Evolutionary conservation across 2,113 vertebrate genomes (phyloP), one percentile per base, ranked within the genome.

Genomic region (Mustelus asterias): DNA sequence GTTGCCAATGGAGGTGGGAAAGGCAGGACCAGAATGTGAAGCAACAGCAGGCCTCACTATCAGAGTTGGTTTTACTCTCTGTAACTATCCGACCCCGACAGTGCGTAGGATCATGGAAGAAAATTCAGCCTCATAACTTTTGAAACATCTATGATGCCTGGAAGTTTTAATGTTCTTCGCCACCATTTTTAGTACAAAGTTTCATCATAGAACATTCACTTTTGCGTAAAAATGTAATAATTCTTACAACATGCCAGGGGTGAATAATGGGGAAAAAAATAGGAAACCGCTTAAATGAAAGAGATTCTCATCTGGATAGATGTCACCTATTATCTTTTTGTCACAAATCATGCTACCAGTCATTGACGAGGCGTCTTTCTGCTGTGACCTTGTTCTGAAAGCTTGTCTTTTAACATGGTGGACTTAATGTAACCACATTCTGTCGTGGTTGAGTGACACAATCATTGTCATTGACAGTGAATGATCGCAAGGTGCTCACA

Each of bases 351-450:
- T 41, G 41, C 37, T 44, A 44, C 24, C 44, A 58, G 22, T 88
- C 86, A 88, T 54, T 54, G 44, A 88, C 1, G 86, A 88, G 86
- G 44, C 10, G 20, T 6, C 48, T 88, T 88, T 48, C 44, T 58
- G 86, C 86, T 54, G 44, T 88, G 44, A 48, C 44, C 86, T 88
- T 88, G 86, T 58, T 24, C 86, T 88, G 86, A 88, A 88, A 88
- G 33, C 22, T 16, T 18, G 26, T 20, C 88, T 92, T 60, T 63
- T 63, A 92, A 60, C 58, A 92, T n/a, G 33, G 33, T 63, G 13
- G 54, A 2, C 26, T 90, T 90, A 29, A n/a, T n/a, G 5, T 63
- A 60, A 63, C 29, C 14, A n/a, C 26, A 92, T 92, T 58, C 88
- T 63, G 29, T 88, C n/a, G 0, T 18, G 88, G 54, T 63, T 92